Base-by-base conservation (phyloP, 2,113 vertebrate genomes). In the Psilopogon haemacephalus region DNA sequence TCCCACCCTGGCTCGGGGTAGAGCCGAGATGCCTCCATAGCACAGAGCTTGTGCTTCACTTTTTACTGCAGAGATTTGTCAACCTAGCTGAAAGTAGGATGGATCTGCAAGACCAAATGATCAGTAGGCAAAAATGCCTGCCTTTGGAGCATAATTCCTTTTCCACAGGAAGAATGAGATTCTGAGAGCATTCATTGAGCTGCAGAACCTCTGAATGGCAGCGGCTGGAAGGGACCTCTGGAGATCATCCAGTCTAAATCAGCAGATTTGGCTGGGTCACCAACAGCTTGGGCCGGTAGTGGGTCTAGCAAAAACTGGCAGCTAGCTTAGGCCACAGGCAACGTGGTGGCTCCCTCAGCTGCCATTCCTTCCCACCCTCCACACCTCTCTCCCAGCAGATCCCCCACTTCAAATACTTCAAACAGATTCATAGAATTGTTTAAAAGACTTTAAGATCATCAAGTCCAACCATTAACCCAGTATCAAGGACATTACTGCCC, bases 171-270 rank as follows among this genome's bases (percentile, higher is more conserved):
- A 46, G 33, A 40, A 23, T 3, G 38, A 82, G 30, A 9, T 46
- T 30, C 30, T 0, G 1, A 11, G 75, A 10, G 44, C 1, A 8
- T 21, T 73, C 20, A 1, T 32, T 15, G n/a, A 44, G 33, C 67
- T 32, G 2, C 11, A 20, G 52, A 27, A 54, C 24, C 48, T 24
- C 48, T 50, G 48, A 50, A 50, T 50, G 48, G 48, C 48, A 50
- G 23, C 23, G 23, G 27, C 16, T 28, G 26, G 27, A 15, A 27
- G 27, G 52, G 52, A 16, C 27, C 27, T 54, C 52, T 54, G 52
- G 52, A 28, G 14, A 16, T 54, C 52, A 28, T 28, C 52, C 27
- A 54, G 52, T 54, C 52, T 27, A 50, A 50, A 50, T 50, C 48
- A 50, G 23, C 23, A 50, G 48, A 26, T 50, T 50, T 50, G 48